Base-by-base conservation (phyloP, 2,797 vertebrate species). In the Danionella dracula region DNA sequence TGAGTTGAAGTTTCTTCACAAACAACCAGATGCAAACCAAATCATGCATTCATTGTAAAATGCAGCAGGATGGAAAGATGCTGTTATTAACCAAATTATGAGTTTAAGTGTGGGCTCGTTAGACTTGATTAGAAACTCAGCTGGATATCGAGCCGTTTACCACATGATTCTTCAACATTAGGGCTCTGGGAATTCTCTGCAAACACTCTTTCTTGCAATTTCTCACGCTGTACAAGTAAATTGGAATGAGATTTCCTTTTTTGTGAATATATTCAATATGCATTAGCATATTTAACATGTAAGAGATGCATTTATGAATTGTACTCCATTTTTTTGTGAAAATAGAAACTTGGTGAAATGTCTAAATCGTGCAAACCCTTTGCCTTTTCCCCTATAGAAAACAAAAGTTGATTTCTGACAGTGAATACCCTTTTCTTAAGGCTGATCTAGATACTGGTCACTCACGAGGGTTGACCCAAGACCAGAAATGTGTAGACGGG, bases 101-200 rank as follows among this genome's bases (percentile, higher is more conserved):
- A 74, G 68, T 74, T 81, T 70, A 63, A 75, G 70, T 44, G 66
- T 63, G 51, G 67, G 56, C 70, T 78, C 50, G 77, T 80, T 74
- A 53, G 38, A 78, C 74, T 66, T 71, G 72, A 81, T 81, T 72
- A 80, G 72, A 45, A 59, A 37, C 77, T 78, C 75, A 66, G 76
- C 61, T 75, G 75, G 72, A 80, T 41, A 53, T 64, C 56, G 45
- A 75, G 42, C 16, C 64, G 32, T 49, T 41, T 62, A 64, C 29
- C n/a, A 49, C 29, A 16, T 56, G 58, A 68, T 56, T 56, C 51
- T 59, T 65, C 11, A 72, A 68, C 38, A 58, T 44, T 54, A 38
- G 21, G 54, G 8, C 10, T 32, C 17, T 20, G n/a, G 21, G 34
- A 46, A 11, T 56, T 45, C 44, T 29, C 20, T 56, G 32, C 61